Conservation (phyloP, 2,113 vertebrate species). For the Elgaria multicarinata region DNA sequence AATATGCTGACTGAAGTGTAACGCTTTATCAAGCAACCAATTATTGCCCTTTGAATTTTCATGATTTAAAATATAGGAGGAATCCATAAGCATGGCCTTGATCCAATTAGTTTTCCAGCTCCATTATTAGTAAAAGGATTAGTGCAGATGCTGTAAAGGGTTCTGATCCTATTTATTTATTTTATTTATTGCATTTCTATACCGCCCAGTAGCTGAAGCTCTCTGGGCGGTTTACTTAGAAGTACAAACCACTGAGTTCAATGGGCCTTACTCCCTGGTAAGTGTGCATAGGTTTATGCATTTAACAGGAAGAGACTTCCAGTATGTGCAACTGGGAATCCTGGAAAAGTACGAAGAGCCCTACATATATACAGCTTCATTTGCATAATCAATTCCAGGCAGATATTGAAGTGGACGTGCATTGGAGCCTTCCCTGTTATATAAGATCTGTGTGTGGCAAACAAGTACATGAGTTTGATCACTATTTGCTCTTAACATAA, state of each 20-base stretch:
- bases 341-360: not conserved
- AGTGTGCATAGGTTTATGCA: not conserved
- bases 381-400: not conserved
- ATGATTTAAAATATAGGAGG: not conserved
- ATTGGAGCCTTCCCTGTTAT: not conserved
- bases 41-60: conserved; percentile 41
- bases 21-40: conserved; percentile 39
- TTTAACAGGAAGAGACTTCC: not conserved
- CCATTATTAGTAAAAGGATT: not conserved
- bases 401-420: not conserved
- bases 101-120: conserved; percentile 1
- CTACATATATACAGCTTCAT: not conserved
- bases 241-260: not conserved
- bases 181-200: too few relatives aligned
- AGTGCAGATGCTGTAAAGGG: not conserved
- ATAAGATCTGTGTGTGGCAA: not conserved
- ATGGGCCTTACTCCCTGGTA: not conserved
- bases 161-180: not conserved
- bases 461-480: not conserved
- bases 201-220: too few relatives aligned
- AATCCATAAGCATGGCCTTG: not conserved
- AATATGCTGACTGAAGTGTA: conserved; percentile 66
- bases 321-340: not conserved
- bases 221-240: not conserved
- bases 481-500: not conserved